phyloP scores from a whole-genome alignment of 2,888 invertebrate species.

The Nemapogon koenigi region DNA sequence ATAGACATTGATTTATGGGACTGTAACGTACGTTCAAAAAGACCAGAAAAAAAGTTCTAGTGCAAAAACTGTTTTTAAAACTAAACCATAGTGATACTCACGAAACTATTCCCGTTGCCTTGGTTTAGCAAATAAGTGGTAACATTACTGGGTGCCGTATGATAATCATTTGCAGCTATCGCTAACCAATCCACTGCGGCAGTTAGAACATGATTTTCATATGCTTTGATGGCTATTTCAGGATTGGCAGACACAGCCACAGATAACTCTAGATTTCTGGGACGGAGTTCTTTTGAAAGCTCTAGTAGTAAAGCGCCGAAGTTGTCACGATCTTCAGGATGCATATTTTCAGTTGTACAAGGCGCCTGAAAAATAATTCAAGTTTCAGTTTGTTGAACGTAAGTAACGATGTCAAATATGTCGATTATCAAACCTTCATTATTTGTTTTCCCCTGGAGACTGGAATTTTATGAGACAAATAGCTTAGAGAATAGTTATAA shows the following conservation, averaged over 20 bases:
- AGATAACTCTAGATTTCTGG: slow-evolving; percentile 69
- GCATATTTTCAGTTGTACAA: slow-evolving; percentile 58
- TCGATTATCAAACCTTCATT: slow-evolving; percentile 2
- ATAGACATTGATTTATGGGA: no score
- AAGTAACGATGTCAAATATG: neutral
- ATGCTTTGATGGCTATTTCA: slow-evolving; percentile 73
- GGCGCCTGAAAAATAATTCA: slow-evolving; percentile 50
- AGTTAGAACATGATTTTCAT: slow-evolving; percentile 71
- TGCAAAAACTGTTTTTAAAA: no score
- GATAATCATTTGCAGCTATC: slow-evolving; percentile 84
- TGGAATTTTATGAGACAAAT: no score
- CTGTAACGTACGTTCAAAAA: no score
- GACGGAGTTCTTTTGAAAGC: slow-evolving; percentile 67
- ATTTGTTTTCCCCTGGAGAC: neutral
- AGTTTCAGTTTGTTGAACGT: neutral
- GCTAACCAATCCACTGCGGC: slow-evolving; percentile 80
- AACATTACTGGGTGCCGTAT: slow-evolving; percentile 75
- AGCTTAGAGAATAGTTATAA: no score
- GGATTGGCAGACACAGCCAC: slow-evolving; percentile 77
- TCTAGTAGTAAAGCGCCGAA: slow-evolving; percentile 72
- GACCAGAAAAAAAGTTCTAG: no score
- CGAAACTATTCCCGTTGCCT: slow-evolving; percentile 72
- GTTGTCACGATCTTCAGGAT: slow-evolving; percentile 69
- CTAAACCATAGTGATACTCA: slow-evolving; percentile 41
- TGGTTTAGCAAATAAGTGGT: slow-evolving; percentile 76